phyloP scores from a whole-genome alignment of 2,797 vertebrate species.

The Chrosomus eos region DNA sequence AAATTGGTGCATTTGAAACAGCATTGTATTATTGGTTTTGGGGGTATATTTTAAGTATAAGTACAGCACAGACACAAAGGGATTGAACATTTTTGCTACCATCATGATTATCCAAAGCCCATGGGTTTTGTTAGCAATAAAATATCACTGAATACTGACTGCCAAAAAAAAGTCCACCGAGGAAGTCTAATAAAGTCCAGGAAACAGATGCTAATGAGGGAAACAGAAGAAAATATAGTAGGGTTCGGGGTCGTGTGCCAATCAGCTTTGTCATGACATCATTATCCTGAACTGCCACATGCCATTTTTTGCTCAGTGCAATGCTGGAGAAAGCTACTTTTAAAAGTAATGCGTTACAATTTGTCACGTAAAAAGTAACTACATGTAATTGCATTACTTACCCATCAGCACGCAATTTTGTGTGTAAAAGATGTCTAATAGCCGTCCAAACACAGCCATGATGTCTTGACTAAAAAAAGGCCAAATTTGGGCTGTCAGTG shows the following conservation, averaged over 20 bases:
- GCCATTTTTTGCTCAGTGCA: background rate
- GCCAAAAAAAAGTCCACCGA: background rate
- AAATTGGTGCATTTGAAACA: conserved; percentile 2
- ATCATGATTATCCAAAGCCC: conserved; percentile 3
- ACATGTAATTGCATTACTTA: background rate
- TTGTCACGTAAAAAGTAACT: background rate
- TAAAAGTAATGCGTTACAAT: no score
- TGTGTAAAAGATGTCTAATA: no score
- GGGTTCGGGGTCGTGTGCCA: background rate
- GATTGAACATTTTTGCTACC: background rate
- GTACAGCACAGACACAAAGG: background rate
- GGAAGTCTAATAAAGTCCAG: background rate
- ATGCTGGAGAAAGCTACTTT: background rate
- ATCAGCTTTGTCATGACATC: background rate
- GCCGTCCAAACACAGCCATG: no score
- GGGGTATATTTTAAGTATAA: background rate
- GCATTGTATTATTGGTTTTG: background rate
- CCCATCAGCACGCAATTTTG: no score
- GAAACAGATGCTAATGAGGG: background rate
- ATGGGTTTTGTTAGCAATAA: conserved; percentile 14
- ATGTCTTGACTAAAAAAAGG: no score
- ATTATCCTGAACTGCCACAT: background rate
- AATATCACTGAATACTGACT: background rate
- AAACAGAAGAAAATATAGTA: background rate
- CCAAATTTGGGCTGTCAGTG: no score